Conservation (phyloP, 1,140 invertebrate genomes). For the Zaprionus capensis region DNA sequence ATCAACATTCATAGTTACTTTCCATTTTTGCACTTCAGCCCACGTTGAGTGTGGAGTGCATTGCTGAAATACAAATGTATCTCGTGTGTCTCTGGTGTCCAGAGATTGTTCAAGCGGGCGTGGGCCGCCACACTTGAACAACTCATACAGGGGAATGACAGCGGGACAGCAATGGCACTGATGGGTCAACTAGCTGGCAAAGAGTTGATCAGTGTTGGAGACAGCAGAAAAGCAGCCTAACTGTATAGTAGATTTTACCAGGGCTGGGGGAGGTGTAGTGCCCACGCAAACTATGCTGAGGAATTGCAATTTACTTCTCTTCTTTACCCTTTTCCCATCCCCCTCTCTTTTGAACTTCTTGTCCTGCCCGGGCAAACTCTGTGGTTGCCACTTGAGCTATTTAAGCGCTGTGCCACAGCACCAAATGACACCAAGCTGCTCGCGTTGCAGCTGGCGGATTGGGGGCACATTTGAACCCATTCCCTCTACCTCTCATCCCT, state of each 20-base stretch:
- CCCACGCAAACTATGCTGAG: conserved; percentile 36
- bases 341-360: background rate
- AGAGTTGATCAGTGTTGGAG: conserved; percentile 7
- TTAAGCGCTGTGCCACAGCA: conserved; percentile 64
- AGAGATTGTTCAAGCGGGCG: conserved; percentile 36
- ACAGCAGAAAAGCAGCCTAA: conserved; percentile 24
- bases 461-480: conserved; percentile 16
- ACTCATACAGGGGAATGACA: conserved; percentile 14
- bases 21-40: conserved; percentile 24
- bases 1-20: conserved; percentile 27
- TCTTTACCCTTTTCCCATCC: background rate
- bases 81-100: conserved; percentile 13
- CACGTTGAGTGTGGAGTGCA: conserved; percentile 33
- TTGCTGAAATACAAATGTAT: conserved; percentile 20
- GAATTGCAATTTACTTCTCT: conserved; percentile 27
- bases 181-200: background rate
- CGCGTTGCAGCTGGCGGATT: conserved; percentile 6
- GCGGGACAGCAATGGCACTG: background rate
- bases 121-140: conserved; percentile 31
- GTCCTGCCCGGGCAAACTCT: conserved; percentile 13
- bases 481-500: background rate
- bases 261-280: background rate
- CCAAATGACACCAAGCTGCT: conserved; percentile 47
- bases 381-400: conserved; percentile 68
- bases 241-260: conserved; percentile 18